phyloP scores from a whole-genome alignment of 1,140 invertebrate genomes.

The Rhynchophorus ferrugineus region DNA sequence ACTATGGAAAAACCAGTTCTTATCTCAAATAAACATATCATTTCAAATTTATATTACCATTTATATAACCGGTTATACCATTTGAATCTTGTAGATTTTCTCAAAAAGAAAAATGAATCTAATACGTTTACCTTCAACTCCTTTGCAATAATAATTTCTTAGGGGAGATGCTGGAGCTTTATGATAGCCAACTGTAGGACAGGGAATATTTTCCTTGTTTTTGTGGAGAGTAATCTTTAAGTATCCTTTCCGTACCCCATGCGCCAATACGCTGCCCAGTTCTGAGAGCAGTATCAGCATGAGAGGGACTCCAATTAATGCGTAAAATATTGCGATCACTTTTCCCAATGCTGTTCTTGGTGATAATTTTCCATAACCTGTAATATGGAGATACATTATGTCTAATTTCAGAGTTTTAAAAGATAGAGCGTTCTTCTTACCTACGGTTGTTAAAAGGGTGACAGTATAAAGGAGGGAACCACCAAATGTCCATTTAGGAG shows the following conservation, averaged over 20 bases:
- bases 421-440: constrained; percentile 52
- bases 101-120: not conserved
- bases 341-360: constrained; percentile 72
- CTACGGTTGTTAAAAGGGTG: constrained; percentile 79
- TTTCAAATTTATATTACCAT: too few relatives aligned
- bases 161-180: constrained; percentile 38
- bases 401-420: too few relatives aligned
- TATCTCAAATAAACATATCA: too few relatives aligned
- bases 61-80: too few relatives aligned
- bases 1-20: too few relatives aligned
- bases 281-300: constrained; percentile 82
- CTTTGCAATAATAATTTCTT: constrained; percentile 30
- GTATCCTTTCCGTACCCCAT: constrained; percentile 63
- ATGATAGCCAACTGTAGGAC: constrained; percentile 34
- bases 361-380: constrained; percentile 72
- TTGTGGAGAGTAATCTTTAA: constrained; percentile 54
- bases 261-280: constrained; percentile 71
- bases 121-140: constrained; percentile 31
- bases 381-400: constrained; percentile 21
- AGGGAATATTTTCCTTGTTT: constrained; percentile 21
- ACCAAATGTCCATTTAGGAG: constrained; percentile 64
- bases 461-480: constrained; percentile 74
- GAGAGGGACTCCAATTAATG: constrained; percentile 73
- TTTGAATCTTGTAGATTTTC: not conserved
- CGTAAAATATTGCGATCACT: constrained; percentile 80